phyloP scores from a whole-genome alignment of 2,797 vertebrate species.

The Serranus cabrilla region DNA sequence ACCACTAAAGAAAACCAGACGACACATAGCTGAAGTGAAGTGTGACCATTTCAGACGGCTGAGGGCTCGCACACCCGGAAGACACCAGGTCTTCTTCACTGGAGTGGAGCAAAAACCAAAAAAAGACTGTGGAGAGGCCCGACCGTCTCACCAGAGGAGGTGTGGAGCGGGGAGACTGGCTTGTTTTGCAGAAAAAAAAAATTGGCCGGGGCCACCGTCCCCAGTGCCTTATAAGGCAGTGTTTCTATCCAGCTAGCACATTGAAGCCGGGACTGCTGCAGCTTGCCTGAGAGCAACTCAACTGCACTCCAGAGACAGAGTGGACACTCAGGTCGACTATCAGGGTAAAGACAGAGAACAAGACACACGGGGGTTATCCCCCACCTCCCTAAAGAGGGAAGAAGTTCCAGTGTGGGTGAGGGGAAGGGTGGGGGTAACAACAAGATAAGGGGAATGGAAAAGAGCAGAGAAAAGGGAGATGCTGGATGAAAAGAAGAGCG shows the following conservation, averaged over 20 bases:
- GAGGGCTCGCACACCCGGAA: constrained; percentile 34
- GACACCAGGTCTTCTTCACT: constrained; percentile 55
- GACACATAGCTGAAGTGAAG: constrained; percentile 31
- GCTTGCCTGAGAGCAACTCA: constrained; percentile 70
- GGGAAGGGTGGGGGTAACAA: constrained; percentile 1
- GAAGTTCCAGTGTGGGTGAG: neutral
- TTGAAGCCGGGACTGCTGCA: constrained; percentile 67
- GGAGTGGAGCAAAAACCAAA: constrained; percentile 60
- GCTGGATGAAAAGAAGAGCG: constrained; percentile 13
- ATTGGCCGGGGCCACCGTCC: constrained; percentile 84
- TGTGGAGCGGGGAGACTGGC: constrained; percentile 77
- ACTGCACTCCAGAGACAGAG: constrained; percentile 69
- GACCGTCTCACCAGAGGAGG: constrained; percentile 75
- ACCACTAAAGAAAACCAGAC: constrained; percentile 21
- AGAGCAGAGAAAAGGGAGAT: constrained; percentile 25
- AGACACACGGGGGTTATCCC: constrained; percentile 39
- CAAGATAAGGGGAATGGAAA: constrained; percentile 19
- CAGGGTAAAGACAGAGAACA: constrained; percentile 31
- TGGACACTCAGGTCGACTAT: constrained; percentile 60
- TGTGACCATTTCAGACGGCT: constrained; percentile 43
- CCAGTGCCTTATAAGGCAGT: constrained; percentile 89
- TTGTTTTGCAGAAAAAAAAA: constrained; percentile 79
- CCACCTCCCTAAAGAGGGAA: constrained; percentile 29
- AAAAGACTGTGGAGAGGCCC: constrained; percentile 59
- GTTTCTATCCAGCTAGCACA: constrained; percentile 84